Conservation (phyloP, 2,888 invertebrate genomes). For the Polymixis flavicincta region DNA sequence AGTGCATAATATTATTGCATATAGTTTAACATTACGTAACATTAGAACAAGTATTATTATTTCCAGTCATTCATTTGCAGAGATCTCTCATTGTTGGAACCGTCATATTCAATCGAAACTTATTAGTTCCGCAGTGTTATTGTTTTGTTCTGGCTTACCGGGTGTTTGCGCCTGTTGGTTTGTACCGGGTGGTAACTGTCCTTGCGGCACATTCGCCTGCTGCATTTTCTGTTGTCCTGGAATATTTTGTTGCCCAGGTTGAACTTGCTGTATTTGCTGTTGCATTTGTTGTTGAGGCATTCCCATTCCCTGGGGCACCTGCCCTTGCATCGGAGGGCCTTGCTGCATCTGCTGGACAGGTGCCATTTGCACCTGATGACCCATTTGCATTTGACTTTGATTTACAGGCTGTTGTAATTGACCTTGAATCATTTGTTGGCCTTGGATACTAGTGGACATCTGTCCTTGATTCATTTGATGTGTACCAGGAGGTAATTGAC, state of each 20-base stretch:
- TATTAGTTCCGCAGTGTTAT: constrained; percentile 94
- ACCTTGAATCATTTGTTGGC: constrained; percentile 68
- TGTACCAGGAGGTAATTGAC: constrained; percentile 60
- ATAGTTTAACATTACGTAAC: constrained; percentile 67
- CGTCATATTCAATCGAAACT: constrained; percentile 93
- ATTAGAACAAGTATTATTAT: constrained; percentile 60
- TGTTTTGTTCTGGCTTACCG: constrained; percentile 84
- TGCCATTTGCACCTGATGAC: constrained; percentile 64
- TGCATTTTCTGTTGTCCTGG: constrained; percentile 73
- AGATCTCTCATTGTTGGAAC: constrained; percentile 67
- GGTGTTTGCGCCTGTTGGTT: constrained; percentile 77
- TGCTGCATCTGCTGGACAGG: constrained; percentile 58
- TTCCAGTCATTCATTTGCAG: constrained; percentile 77
- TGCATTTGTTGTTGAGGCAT: constrained; percentile 69
- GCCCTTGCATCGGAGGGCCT: constrained; percentile 63
- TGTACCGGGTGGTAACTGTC: constrained; percentile 65
- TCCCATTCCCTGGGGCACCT: constrained; percentile 68
- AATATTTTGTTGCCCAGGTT: constrained; percentile 64
- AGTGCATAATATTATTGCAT: constrained; percentile 69
- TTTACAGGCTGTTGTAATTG: constrained; percentile 58
- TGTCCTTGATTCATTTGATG: constrained; percentile 67
- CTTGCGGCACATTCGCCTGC: constrained; percentile 72
- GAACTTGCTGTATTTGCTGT: constrained; percentile 66
- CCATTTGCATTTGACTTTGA: constrained; percentile 65
- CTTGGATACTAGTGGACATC: constrained; percentile 60